Percentiles rank a stretch among this genome's conserved stretches.
Conservation (phyloP, 2,888 invertebrate genomes). For the Noctua janthina region DNA sequence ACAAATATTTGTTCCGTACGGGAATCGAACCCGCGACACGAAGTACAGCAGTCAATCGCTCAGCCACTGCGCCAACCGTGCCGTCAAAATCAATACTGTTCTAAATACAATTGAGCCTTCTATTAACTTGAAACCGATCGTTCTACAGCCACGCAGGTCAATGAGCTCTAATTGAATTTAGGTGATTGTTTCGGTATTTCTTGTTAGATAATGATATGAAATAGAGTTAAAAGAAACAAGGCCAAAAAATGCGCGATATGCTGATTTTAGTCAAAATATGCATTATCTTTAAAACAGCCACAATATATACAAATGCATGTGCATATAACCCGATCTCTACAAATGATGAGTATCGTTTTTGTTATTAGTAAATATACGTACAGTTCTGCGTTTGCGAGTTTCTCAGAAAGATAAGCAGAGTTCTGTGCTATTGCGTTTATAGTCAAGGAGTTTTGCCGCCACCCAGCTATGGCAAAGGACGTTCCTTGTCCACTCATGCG, state of each 20-base stretch:
- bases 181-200: not conserved
- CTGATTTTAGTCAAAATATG: not conserved
- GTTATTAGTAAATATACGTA: constrained; percentile 66
- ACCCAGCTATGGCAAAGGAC: constrained; percentile 70
- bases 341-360: not conserved
- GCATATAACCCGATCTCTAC: not conserved
- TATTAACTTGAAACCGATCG: too few relatives aligned
- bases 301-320: not conserved
- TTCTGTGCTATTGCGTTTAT: constrained; percentile 82
- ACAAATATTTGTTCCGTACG: too few relatives aligned
- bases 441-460: constrained; percentile 83
- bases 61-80: too few relatives aligned
- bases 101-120: too few relatives aligned
- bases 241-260: not conserved
- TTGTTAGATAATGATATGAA: not conserved
- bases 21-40: too few relatives aligned
- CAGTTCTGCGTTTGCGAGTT: constrained; percentile 75
- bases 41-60: too few relatives aligned
- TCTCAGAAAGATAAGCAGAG: constrained; percentile 76
- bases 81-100: too few relatives aligned
- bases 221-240: not conserved
- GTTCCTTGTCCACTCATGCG: constrained; percentile 67
- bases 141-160: too few relatives aligned
- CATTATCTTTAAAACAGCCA: not conserved
- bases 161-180: too few relatives aligned